Conservation (phyloP, 2,797 vertebrate genomes). For the Epinephelus awoara region DNA sequence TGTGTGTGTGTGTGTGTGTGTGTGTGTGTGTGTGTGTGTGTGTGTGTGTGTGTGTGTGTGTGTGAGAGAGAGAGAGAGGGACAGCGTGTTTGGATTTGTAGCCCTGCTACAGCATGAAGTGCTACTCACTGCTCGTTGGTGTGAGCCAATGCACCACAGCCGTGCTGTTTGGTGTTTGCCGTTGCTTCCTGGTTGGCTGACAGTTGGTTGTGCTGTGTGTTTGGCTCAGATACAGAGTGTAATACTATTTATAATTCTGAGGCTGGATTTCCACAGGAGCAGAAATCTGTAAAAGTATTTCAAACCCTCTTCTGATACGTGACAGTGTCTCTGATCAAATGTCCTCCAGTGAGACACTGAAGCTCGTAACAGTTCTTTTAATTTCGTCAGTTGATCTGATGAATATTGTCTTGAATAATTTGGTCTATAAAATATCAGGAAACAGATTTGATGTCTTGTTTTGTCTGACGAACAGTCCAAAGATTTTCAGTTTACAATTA, state of each 20-base stretch:
- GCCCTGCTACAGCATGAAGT: conserved; percentile 40
- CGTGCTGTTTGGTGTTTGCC: conserved; percentile 1
- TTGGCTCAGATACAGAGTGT: neutral
- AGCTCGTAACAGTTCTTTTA: neutral
- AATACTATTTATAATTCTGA: neutral
- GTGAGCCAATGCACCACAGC: conserved; percentile 9
- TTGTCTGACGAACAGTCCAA: neutral
- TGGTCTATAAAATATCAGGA: neutral
- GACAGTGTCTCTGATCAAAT: neutral
- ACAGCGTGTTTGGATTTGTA: conserved; percentile 2
- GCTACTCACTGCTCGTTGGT: conserved; percentile 36
- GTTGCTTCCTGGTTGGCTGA: conserved; percentile 1
- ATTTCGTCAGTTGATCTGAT: neutral
- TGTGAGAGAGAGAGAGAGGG: no score
- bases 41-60: conserved; percentile 10
- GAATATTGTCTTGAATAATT: neutral
- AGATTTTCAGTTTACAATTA: neutral
- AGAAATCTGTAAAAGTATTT: neutral
- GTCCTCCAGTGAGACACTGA: neutral
- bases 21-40: neutral
- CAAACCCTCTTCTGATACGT: no score
- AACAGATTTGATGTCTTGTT: neutral
- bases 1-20: conserved; percentile 11
- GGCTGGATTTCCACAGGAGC: conserved; percentile 28
- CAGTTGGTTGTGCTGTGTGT: conserved; percentile 11